phyloP scores from a whole-genome alignment of 2,888 invertebrate genomes.

The Baronia brevicornis region DNA sequence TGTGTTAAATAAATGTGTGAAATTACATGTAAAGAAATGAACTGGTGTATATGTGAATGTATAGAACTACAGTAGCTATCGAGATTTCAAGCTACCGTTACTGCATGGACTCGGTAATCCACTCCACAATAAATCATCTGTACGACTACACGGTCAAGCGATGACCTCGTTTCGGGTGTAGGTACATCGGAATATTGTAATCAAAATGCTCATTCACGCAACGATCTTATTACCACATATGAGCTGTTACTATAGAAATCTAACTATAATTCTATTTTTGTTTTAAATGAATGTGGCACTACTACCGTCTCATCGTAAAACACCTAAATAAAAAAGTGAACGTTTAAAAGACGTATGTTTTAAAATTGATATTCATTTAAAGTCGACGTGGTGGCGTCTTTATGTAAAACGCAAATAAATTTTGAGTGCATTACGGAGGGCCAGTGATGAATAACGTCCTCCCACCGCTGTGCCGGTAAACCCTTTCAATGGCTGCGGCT shows the following conservation, averaged over 20 bases:
- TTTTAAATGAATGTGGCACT: slow-evolving; percentile 37
- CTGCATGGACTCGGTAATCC: slow-evolving; percentile 26
- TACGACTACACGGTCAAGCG: slow-evolving; percentile 39
- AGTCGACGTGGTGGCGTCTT: slow-evolving; percentile 40
- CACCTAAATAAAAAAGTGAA: slow-evolving; percentile 28
- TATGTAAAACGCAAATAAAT: slow-evolving; percentile 66
- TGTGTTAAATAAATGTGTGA: slow-evolving; percentile 15
- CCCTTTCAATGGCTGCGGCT: slow-evolving; percentile 42
- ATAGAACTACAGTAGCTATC: slow-evolving; percentile 18
- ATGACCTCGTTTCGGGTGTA: slow-evolving; percentile 32
- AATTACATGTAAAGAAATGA: too few species aligned
- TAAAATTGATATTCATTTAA: slow-evolving; percentile 42
- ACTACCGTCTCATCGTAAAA: slow-evolving; percentile 28
- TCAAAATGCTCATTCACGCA: slow-evolving; percentile 27
- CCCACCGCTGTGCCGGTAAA: slow-evolving; percentile 30
- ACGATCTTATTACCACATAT: slow-evolving; percentile 25
- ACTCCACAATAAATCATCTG: slow-evolving; percentile 35
- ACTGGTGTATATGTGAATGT: slow-evolving; percentile 25
- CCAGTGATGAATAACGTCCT: slow-evolving; percentile 61
- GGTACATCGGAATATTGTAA: slow-evolving; percentile 5
- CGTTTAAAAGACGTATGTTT: slow-evolving; percentile 39
- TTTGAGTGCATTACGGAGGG: slow-evolving; percentile 56
- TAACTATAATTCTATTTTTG: slow-evolving; percentile 34
- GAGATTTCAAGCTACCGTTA: slow-evolving; percentile 48
- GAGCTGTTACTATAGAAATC: slow-evolving; percentile 19